Evolutionary conservation across 2,888 invertebrate species (phyloP), one percentile per base, ranked within the genome.

Genomic region (Chirona hameri): DNA sequence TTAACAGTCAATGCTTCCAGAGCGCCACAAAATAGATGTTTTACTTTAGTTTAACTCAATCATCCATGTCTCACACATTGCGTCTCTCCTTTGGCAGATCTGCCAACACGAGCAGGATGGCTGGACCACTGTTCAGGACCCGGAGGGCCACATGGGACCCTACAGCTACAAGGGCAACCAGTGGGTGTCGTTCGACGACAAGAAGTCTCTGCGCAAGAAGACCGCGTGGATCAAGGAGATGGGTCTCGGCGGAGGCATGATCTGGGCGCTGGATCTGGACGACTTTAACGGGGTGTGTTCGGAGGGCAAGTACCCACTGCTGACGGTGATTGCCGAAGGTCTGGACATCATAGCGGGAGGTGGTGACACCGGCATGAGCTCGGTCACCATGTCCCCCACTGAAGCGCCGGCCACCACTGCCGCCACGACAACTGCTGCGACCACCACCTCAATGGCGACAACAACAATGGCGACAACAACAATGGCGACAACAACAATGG

Each of bases 111-210:
- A 84, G 82, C 84, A 91, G 85, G 91, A 92, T 83, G 94, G 93
- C 2, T 95, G 95, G 94, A 92, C 91, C 65, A 92, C 95, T 18
- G 91, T 93, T 39, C 91, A 93, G 86, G 91, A 91, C 86, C 91
- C 93, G 39, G 85, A 86, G 57, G 84, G 84, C 3, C 83, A 84
- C 12, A 91, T 93, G 85, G 95, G 95, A 0, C 94, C 95, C 0
- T 94, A 92, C 87, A 92, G 93, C 0, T 91, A 92, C 84, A 90
- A 89, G 83, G 90, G 91, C 0, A 95, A 96, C 87, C 97, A 97
- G 86, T 97, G 97, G 97, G 96, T 96, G 12, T 95, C 95, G 14
- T 97, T 95, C 86, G 97, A 97, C 87, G 97, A 97, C 87, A 91
- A 93, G 60, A 91, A 91, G 60, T 88, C 86, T 3, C 86, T 89